Conservation (phyloP, 2,797 vertebrate genomes). For the Acanthurus lineatus region DNA sequence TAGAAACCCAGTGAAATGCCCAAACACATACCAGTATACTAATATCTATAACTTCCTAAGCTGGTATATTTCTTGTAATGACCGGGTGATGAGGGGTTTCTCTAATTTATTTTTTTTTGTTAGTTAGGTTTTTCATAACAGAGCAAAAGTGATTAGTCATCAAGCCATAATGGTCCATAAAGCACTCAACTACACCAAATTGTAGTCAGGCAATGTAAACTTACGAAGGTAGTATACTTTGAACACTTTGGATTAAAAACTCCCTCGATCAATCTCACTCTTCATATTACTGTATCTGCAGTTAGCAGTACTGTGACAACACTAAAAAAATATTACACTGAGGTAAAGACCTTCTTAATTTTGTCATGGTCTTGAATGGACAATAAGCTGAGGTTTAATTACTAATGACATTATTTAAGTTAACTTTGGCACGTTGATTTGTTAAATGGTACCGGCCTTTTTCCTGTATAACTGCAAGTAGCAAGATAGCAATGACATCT, state of each 20-base stretch:
- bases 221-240: constrained; percentile 37
- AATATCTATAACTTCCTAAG: constrained; percentile 35
- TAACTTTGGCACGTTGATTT: background rate
- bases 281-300: background rate
- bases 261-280: background rate
- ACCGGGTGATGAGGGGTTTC: constrained; percentile 17
- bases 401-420: background rate
- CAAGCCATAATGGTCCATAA: constrained; percentile 48
- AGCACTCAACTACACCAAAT: constrained; percentile 57
- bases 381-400: background rate
- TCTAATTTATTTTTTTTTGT: constrained; percentile 12
- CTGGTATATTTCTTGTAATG: constrained; percentile 61
- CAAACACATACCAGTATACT: constrained; percentile 1
- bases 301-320: background rate
- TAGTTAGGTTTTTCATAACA: constrained; percentile 34
- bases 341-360: background rate
- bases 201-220: constrained; percentile 61
- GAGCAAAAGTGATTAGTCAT: constrained; percentile 47
- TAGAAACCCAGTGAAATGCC: constrained; percentile 47
- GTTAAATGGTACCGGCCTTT: background rate
- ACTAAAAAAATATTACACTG: background rate
- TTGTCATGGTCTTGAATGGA: background rate
- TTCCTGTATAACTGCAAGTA: constrained; percentile 1
- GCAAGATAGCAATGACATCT: background rate
- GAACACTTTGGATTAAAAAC: background rate